phyloP scores from a whole-genome alignment of 2,113 vertebrate species.

The Pan paniscus region DNA sequence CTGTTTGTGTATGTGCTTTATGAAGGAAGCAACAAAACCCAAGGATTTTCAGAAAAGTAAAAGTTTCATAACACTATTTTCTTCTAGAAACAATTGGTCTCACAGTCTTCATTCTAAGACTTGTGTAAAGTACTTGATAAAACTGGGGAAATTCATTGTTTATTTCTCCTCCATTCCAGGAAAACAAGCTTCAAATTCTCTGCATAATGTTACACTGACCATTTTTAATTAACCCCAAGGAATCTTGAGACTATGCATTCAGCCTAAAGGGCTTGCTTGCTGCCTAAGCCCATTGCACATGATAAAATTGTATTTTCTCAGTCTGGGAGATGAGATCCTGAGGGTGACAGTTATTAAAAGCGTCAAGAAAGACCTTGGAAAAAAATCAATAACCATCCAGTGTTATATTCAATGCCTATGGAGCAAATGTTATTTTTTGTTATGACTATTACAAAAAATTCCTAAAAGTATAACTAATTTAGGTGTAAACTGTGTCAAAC shows the following conservation, averaged over 20 bases:
- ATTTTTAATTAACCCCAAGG: constrained; percentile 62
- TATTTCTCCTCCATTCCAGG: not conserved
- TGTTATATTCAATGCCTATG: constrained; percentile 60
- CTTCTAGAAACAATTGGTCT: constrained; percentile 14
- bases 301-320: constrained; percentile 60
- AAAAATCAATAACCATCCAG: constrained; percentile 68
- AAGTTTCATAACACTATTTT: constrained; percentile 5
- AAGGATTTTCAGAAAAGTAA: constrained; percentile 15
- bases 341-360: constrained; percentile 66
- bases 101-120: not conserved
- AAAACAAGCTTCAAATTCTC: constrained; percentile 20
- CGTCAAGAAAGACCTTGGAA: constrained; percentile 64
- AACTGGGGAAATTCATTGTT: not conserved
- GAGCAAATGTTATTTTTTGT: constrained; percentile 47
- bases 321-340: constrained; percentile 41
- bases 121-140: not conserved
- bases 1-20: not conserved
- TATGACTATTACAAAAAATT: constrained; percentile 61
- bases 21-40: constrained; percentile 19
- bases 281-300: constrained; percentile 48
- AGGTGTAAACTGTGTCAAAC: constrained; percentile 68
- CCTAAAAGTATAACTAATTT: constrained; percentile 64
- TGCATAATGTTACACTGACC: constrained; percentile 9
- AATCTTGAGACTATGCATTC: not conserved
- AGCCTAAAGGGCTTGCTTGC: not conserved